These are phyloP conservation scores for Aleiodes testaceus DNA, from an alignment of 2,888 invertebrate species.

Conservation along the genomic window DNA sequence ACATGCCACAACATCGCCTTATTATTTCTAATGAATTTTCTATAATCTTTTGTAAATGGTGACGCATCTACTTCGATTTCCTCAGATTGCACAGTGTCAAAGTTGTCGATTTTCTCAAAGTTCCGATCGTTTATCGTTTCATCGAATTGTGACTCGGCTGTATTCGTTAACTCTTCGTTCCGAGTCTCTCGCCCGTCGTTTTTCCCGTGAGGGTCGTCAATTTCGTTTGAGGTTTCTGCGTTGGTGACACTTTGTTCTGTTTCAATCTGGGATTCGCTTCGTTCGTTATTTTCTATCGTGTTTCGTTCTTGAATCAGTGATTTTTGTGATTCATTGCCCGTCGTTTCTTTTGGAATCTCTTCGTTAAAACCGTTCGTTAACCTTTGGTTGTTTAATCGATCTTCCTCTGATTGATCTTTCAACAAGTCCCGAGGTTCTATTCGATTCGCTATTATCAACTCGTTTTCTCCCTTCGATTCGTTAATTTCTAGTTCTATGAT, in stretches of 20 bases:
- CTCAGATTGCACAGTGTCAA: not conserved
- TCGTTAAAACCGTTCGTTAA: not conserved
- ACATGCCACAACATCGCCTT: slow-evolving; percentile 49
- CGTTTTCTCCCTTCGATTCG: slow-evolving; percentile 16
- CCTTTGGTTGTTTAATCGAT: slow-evolving; percentile 23
- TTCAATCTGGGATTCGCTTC: not conserved
- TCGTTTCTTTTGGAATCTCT: slow-evolving; percentile 34
- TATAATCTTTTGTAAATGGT: slow-evolving; percentile 15
- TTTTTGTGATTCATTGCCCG: not conserved
- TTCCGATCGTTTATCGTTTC: not conserved
- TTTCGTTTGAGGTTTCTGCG: slow-evolving; percentile 11
- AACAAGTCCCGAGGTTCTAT: no score
- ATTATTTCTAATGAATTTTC: slow-evolving; percentile 25
- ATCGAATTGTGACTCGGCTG: not conserved
- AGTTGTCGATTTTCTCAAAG: not conserved
- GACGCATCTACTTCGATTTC: not conserved
- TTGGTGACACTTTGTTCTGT: slow-evolving; percentile 38
- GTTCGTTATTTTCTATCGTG: not conserved
- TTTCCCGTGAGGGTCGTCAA: slow-evolving; percentile 1
- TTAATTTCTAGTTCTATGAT: slow-evolving; percentile 41
- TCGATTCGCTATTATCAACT: not conserved
- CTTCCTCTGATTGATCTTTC: slow-evolving; percentile 12
- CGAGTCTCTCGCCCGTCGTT: no score
- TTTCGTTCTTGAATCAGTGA: no score
- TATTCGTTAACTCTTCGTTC: not conserved